Percentiles rank a stretch among this genome's conserved stretches.
Conservation (phyloP, 2,797 vertebrate genomes). For the Malurus splendens region DNA sequence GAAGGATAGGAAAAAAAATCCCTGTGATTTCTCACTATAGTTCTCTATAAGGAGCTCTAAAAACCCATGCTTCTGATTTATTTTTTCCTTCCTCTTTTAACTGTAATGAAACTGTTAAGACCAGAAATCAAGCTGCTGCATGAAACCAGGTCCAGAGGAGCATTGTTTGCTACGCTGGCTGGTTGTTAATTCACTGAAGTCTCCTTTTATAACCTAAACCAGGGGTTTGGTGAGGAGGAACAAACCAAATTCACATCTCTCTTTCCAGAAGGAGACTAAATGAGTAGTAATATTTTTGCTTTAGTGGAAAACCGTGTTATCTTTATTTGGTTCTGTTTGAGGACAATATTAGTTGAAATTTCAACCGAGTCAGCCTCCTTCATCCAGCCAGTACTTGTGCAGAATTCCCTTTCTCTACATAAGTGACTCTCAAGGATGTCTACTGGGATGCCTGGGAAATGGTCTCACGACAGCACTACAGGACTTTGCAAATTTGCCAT, state of each 20-base stretch:
- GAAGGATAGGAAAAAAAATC: not conserved
- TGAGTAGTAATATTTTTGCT: not conserved
- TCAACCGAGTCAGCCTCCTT: not conserved
- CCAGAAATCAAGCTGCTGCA: not conserved
- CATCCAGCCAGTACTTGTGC: not conserved
- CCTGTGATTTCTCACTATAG: not conserved
- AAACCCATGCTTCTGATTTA: accelerated
- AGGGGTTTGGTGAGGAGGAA: not conserved
- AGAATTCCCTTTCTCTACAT: not conserved
- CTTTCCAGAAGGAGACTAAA: not conserved
- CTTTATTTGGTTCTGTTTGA: not conserved
- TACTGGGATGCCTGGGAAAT: not conserved
- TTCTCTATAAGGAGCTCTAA: not conserved
- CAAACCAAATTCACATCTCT: not conserved
- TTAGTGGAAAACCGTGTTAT: accelerated
- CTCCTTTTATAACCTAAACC: not conserved
- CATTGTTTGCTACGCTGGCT: not conserved
- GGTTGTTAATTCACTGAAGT: not conserved
- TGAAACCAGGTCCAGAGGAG: not conserved
- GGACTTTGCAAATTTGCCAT: not conserved
- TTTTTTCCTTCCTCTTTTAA: not conserved
- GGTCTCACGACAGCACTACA: not conserved
- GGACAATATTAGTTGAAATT: not conserved
- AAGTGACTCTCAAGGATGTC: not conserved
- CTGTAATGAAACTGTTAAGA: not conserved